Percentiles rank a stretch among this genome's conserved stretches.
Conservation (phyloP, 2,113 vertebrate species). For the Austrofundulus limnaeus region DNA sequence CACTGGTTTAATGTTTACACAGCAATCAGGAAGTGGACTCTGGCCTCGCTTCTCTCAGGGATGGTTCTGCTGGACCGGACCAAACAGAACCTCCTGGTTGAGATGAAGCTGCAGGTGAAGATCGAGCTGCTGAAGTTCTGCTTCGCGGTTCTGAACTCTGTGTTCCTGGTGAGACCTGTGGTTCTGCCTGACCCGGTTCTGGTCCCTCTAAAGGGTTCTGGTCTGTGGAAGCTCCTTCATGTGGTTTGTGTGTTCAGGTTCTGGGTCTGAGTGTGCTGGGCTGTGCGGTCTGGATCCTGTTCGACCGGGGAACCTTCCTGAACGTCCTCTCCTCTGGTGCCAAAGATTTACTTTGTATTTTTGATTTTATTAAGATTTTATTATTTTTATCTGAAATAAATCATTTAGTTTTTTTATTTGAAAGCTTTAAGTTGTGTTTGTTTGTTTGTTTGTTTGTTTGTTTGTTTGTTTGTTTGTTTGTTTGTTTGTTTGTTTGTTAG, state of each 20-base stretch:
- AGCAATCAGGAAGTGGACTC: constrained; percentile 55
- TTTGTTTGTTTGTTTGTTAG: too few relatives aligned
- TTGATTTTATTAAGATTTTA: too few relatives aligned
- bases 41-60: constrained; percentile 9
- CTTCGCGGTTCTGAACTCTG: constrained; percentile 51
- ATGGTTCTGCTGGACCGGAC: background rate
- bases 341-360: too few relatives aligned
- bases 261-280: constrained; percentile 63
- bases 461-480: too few relatives aligned
- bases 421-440: too few relatives aligned
- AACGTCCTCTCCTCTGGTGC: constrained; percentile 46
- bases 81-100: background rate
- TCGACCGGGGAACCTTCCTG: constrained; percentile 56
- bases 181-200: too few relatives aligned
- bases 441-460: too few relatives aligned
- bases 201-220: too few relatives aligned
- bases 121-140: constrained; percentile 68
- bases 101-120: constrained; percentile 68
- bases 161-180: constrained; percentile 75
- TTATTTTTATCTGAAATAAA: too few relatives aligned
- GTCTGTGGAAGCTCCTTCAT: too few relatives aligned
- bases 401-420: too few relatives aligned
- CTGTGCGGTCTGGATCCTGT: constrained; percentile 72
- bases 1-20: constrained; percentile 38
- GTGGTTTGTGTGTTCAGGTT: constrained; percentile 43